Conservation (phyloP, 2,888 invertebrate species). For the Lasioglossum pauxillum region DNA sequence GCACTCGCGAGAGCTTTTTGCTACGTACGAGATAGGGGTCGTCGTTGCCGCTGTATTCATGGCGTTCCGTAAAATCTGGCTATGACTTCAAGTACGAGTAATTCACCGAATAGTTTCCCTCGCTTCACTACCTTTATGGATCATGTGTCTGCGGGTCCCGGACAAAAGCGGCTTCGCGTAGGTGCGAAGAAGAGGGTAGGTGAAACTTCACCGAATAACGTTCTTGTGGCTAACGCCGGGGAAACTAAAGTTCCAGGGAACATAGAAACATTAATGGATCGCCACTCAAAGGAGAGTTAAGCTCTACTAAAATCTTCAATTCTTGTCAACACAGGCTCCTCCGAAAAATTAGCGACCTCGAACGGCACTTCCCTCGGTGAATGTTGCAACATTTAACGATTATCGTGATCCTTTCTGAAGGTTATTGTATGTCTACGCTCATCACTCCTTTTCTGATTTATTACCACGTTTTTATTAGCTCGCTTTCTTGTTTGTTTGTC, state of each 20-base stretch:
- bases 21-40: not conserved
- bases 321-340: not conserved
- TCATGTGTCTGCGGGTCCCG: not conserved
- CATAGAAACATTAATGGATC: not conserved
- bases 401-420: too few relatives aligned
- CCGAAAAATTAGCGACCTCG: too few relatives aligned
- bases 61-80: constrained; percentile 4
- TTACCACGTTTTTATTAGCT: too few relatives aligned
- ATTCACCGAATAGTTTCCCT: not conserved
- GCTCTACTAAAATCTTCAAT: not conserved
- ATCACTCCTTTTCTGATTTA: too few relatives aligned
- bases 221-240: not conserved
- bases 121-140: not conserved
- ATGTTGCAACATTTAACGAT: too few relatives aligned
- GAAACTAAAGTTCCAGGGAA: not conserved
- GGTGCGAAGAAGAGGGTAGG: not conserved
- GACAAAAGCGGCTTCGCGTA: not conserved
- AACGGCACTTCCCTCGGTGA: too few relatives aligned
- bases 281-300: not conserved
- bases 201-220: not conserved
- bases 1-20: not conserved
- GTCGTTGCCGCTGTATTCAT: not conserved
- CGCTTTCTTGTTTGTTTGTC: too few relatives aligned
- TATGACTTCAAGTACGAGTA: constrained; percentile 1
- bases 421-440: too few relatives aligned